Conservation (phyloP, 2,797 vertebrate genomes). For the Eulemur rubriventer region DNA sequence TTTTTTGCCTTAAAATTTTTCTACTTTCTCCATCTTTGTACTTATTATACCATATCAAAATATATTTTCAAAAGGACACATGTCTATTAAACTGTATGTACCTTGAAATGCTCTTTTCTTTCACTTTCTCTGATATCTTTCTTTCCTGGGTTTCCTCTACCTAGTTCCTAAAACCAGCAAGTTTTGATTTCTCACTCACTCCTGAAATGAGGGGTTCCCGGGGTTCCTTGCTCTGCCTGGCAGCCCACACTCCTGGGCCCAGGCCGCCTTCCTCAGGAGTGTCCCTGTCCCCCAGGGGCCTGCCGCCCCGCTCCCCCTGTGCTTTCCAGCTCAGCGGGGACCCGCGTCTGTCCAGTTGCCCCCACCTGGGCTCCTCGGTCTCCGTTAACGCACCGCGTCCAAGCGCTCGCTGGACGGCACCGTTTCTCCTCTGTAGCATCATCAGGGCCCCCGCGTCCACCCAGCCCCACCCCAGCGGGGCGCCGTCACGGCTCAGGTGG, state of each 20-base stretch:
- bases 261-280: neutral
- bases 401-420: neutral
- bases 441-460: fast-evolving
- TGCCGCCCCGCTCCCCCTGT: neutral
- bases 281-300: too few relatives aligned
- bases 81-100: neutral
- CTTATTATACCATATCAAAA: neutral
- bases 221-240: neutral
- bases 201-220: neutral
- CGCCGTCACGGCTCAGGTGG: fast-evolving
- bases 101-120: neutral
- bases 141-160: neutral
- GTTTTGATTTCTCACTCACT: neutral
- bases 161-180: neutral
- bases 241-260: too few relatives aligned
- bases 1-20: neutral
- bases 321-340: neutral
- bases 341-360: fast-evolving
- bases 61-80: neutral
- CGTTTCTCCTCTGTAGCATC: neutral
- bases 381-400: neutral
- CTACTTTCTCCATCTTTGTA: neutral
- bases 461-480: too few relatives aligned
- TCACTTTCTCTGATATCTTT: neutral
- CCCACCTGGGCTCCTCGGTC: neutral